phyloP scores from a whole-genome alignment of 2,113 vertebrate genomes.

The Platysteira castanea region DNA sequence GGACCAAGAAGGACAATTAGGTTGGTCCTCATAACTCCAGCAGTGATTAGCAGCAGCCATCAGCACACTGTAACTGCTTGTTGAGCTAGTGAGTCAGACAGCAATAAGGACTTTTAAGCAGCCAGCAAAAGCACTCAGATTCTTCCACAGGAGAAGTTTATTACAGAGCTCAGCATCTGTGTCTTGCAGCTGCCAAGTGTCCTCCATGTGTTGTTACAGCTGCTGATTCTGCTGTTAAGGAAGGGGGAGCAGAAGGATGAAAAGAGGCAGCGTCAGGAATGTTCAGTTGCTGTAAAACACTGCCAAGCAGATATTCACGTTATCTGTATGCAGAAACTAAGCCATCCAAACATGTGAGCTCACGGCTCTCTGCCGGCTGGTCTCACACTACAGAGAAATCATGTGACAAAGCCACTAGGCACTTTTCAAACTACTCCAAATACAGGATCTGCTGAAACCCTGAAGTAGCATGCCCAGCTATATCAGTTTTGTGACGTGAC shows the following conservation, averaged over 20 bases:
- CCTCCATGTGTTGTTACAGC: conserved; percentile 81
- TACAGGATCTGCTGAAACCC: conserved; percentile 46
- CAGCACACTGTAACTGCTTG: conserved; percentile 54
- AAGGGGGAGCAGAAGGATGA: conserved; percentile 72
- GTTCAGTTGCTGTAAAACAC: conserved; percentile 48
- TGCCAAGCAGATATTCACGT: conserved; percentile 68
- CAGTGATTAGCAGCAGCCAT: conserved; percentile 52
- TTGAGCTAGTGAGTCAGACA: conserved; percentile 57
- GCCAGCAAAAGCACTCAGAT: conserved; percentile 68
- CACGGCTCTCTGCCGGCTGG: background rate
- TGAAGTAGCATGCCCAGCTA: conserved; percentile 23
- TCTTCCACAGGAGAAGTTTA: conserved; percentile 61
- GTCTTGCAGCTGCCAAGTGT: conserved; percentile 78
- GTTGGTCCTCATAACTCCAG: conserved; percentile 23
- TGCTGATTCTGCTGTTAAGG: conserved; percentile 68
- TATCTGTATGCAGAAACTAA: background rate
- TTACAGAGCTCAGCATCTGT: conserved; percentile 77
- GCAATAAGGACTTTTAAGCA: conserved; percentile 70
- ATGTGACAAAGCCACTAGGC: conserved; percentile 23
- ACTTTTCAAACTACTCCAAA: conserved; percentile 33
- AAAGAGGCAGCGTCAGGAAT: conserved; percentile 68
- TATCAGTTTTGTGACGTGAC: conserved; percentile 27
- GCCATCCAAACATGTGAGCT: background rate
- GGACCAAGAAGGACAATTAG: conserved; percentile 29
- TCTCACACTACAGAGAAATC: background rate